phyloP scores from a whole-genome alignment of 2,888 invertebrate species.

The Exephanes ischioxanthus region DNA sequence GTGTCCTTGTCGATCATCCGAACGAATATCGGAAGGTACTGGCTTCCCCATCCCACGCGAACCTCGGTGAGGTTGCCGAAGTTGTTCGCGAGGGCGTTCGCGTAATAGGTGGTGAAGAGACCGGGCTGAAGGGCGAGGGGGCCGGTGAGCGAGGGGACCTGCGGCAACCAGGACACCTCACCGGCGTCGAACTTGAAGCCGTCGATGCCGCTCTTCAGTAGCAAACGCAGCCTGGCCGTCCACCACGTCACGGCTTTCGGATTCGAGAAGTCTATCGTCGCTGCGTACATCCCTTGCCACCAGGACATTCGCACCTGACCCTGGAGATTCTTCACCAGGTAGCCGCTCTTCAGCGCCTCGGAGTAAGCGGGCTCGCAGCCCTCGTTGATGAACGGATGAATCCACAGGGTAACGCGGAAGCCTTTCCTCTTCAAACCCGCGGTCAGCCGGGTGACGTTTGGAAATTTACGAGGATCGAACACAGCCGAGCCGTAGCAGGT shows the following conservation, averaged over 20 bases:
- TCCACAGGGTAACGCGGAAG: constrained; percentile 93
- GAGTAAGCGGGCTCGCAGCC: constrained; percentile 89
- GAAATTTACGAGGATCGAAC: constrained; percentile 90
- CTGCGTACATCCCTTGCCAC: constrained; percentile 86
- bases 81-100: constrained; percentile 86
- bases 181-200: constrained; percentile 94
- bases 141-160: constrained; percentile 87
- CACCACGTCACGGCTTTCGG: constrained; percentile 88
- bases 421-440: constrained; percentile 88
- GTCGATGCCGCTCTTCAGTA: constrained; percentile 89
- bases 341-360: constrained; percentile 87
- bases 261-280: constrained; percentile 91
- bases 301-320: constrained; percentile 82
- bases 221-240: constrained; percentile 84
- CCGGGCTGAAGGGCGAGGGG: constrained; percentile 86
- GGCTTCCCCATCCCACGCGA: constrained; percentile 90
- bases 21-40: constrained; percentile 90
- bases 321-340: constrained; percentile 84
- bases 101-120: constrained; percentile 87
- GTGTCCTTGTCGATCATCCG: constrained; percentile 93
- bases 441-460: constrained; percentile 88
- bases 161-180: constrained; percentile 90
- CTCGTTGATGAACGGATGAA: constrained; percentile 94
- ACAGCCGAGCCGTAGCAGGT: constrained; percentile 93
- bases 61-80: constrained; percentile 90